Evolutionary conservation across 2,113 vertebrate species (phyloP), one percentile per base, ranked within the genome.

Genomic region (Strigops habroptila): DNA sequence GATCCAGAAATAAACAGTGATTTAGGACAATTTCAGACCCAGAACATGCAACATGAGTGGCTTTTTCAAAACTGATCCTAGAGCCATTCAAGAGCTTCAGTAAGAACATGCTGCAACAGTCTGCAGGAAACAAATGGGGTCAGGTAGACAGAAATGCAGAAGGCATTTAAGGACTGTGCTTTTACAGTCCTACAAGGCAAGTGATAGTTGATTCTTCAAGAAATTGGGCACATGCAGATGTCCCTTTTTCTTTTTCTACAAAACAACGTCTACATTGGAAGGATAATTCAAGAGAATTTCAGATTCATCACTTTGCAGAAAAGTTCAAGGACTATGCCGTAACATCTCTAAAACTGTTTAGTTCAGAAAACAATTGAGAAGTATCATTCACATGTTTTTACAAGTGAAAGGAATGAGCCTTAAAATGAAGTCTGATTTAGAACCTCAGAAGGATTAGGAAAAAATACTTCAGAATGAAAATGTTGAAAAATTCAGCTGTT

Each of bases 381-480:
- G 39, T 93, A 16, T 48, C 16, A 79, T 94, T 95, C 96, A 48
- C 88, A 90, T 93, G 65, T 64, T 94, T 91, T 95, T 79, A 90
- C 62, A 93, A 95, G 57, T 84, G 51, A 92, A 96, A 88, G 33
- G 55, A 65, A 81, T 78, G 12, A 91, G 73, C 39, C 14, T 91
- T 91, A 82, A 92, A 93, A 92, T 71, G 44, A 51, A 92, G 33
- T 65, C 41, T 89, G 70, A 91, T 89, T 95, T 67, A 88, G 83
- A 91, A 59, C 51, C 17, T 87, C 73, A 71, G 65, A 92, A 82
- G 21, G 31, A 84, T 71, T 84, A 75, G 30, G 30, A 90, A 85
- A 88, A 94, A 93, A 59, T 53, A 59, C 35, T 90, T 90, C 23
- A 60, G n/a, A 93, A 79, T 55, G 48, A 86, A 93, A 82, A 75